Evolutionary conservation across 2,797 vertebrate species (phyloP).

Genomic region (Capromys pilorides): DNA sequence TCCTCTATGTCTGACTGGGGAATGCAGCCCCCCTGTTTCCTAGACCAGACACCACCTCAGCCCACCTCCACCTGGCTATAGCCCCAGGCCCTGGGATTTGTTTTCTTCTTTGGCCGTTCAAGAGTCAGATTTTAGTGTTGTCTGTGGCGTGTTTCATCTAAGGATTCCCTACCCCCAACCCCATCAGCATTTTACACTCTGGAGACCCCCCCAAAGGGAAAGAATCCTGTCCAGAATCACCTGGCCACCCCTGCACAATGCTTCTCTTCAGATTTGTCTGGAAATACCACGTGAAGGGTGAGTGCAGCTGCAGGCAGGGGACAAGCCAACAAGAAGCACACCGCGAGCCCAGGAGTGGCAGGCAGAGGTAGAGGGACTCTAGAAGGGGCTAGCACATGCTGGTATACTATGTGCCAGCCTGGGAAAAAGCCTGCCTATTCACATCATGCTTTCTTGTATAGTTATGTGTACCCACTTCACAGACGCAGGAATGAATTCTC

Average conservation of each 20-base stretch:
- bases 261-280: neutral
- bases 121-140: neutral
- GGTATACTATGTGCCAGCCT: rapidly evolving
- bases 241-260: neutral
- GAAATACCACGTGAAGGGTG: neutral
- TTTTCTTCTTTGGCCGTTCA: neutral
- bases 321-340: neutral
- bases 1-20: neutral
- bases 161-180: no score
- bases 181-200: neutral
- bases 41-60: neutral
- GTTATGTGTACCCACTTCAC: rapidly evolving
- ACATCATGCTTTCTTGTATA: rapidly evolving
- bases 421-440: neutral
- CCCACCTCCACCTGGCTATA: neutral
- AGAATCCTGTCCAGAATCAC: neutral
- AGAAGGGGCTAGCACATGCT: rapidly evolving
- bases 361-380: neutral
- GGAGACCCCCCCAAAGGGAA: neutral
- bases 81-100: neutral
- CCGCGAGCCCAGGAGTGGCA: neutral
- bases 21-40: neutral
- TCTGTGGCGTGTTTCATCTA: neutral
- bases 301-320: neutral
- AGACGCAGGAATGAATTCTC: neutral